Conservation (phyloP, 2,888 invertebrate species). For the Keiferia lycopersicella region DNA sequence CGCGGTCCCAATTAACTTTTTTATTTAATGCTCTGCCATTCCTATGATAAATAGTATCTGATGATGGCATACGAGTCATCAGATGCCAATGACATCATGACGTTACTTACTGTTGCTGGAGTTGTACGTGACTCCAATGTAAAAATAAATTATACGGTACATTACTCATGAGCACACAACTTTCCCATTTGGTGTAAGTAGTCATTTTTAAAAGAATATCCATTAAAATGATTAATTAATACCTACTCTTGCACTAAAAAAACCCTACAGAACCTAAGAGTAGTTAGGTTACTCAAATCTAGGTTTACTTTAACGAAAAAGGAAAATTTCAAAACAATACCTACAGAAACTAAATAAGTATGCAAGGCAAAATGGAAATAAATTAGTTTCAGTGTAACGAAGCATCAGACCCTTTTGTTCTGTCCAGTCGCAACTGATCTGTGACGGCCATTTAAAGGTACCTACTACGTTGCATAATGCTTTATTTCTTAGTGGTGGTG, state of each 20-base stretch:
- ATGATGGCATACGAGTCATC: constrained; percentile 55
- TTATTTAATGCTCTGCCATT: constrained; percentile 22
- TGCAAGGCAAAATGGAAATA: constrained; percentile 23
- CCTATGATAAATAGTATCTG: constrained; percentile 47
- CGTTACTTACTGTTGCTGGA: constrained; percentile 69
- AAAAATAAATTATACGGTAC: constrained; percentile 40
- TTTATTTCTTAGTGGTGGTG: constrained; percentile 20
- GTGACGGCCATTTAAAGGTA: constrained; percentile 15
- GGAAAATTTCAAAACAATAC: no score
- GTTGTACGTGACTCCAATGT: constrained; percentile 64
- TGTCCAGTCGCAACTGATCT: constrained; percentile 15
- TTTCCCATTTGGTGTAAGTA: background rate
- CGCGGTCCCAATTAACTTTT: constrained; percentile 23
- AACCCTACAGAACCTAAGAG: no score
- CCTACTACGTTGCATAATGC: constrained; percentile 21
- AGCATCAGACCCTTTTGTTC: constrained; percentile 23
- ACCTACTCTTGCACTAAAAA: no score
- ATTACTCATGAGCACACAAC: constrained; percentile 3
- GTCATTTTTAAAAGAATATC: background rate
- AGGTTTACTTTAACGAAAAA: no score
- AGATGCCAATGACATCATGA: constrained; percentile 75
- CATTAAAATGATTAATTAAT: background rate
- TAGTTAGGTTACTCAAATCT: no score
- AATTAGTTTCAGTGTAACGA: constrained; percentile 13
- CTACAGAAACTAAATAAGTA: constrained; percentile 2